Evolutionary conservation across 2,888 invertebrate genomes (phyloP), one percentile per base, ranked within the genome.

Genomic region (Brachypterus glaber): DNA sequence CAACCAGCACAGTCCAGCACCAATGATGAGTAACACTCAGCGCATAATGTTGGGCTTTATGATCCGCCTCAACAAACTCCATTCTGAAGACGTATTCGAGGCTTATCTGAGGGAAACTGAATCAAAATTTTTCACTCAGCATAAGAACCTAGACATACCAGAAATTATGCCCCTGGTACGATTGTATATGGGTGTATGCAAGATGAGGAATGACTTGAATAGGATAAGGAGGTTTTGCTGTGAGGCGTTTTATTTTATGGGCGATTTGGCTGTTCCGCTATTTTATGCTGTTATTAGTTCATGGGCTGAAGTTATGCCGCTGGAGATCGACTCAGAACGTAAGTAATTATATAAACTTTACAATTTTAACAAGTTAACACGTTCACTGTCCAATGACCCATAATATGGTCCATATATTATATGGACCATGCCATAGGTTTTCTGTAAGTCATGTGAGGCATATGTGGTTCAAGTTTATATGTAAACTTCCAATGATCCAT

Each of bases 221-320:
- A 60, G 57, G 47, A 60, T 68, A 37, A 51, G 70, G 41, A 59
- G 62, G 35, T 57, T 69, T 43, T 64, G 66, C 45, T 65, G 66
- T 41, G 66, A 69, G 47, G 63, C 65, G 29, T 53, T 70, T 24
- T 71, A 68, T 45, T 64, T 60, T 42, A 57, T 63, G 41, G 61
- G 58, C 16, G 47, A 64, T 30, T 52, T 60, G 26, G 62, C 66
- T 9, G 40, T 62, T 5, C 53, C 60, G 12, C 47, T 66, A 39
- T 52, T 71, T 24, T 62, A 64, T 43, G 55, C 52, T 3, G 60
- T 63, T 24, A 47, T 70, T 8, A 62, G 59, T 13, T 62, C 60
- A 25, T 71, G 71, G 71, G 59, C 62, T 11, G 68, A 70, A 54
- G 58, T 69, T 15, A 47, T 70, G 14, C 70, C 70, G 5, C 53